Percentiles rank a stretch among this genome's conserved stretches.
Conservation (phyloP, 2,113 vertebrate species). For the Nycticebus coucang region DNA sequence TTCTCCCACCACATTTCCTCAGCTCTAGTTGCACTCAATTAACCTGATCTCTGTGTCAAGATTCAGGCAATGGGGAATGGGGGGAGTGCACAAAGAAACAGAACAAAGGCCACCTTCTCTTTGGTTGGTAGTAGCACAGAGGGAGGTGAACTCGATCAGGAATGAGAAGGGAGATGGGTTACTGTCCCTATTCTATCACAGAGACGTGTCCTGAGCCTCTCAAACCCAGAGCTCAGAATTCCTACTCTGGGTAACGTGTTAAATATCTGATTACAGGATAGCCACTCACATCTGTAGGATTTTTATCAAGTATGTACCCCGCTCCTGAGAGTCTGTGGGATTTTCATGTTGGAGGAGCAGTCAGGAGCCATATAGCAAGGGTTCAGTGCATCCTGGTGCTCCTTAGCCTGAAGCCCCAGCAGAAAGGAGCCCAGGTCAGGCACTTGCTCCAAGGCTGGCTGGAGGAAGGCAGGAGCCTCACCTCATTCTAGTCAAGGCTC, state of each 20-base stretch:
- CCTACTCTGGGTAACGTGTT: neutral
- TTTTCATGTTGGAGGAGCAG: neutral
- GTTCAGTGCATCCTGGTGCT: neutral
- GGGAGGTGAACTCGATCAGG: neutral
- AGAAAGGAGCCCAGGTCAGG: neutral
- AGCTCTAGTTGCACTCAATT: neutral
- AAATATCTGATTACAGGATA: neutral
- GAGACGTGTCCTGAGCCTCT: neutral
- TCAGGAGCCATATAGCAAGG: neutral
- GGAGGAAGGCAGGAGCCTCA: neutral
- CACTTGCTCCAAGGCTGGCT: neutral
- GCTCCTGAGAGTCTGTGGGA: neutral
- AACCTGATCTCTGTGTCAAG: constrained; percentile 19
- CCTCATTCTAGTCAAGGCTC: neutral
- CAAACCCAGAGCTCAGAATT: constrained; percentile 11
- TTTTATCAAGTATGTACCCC: neutral
- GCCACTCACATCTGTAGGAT: neutral
- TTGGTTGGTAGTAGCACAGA: neutral
- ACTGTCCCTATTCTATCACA: neutral
- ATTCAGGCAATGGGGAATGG: neutral
- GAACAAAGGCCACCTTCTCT: neutral
- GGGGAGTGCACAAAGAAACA: neutral
- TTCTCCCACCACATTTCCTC: neutral
- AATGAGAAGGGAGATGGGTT: neutral
- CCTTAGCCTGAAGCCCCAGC: neutral